Conservation (phyloP, 2,113 vertebrate species). For the Passer domesticus region DNA sequence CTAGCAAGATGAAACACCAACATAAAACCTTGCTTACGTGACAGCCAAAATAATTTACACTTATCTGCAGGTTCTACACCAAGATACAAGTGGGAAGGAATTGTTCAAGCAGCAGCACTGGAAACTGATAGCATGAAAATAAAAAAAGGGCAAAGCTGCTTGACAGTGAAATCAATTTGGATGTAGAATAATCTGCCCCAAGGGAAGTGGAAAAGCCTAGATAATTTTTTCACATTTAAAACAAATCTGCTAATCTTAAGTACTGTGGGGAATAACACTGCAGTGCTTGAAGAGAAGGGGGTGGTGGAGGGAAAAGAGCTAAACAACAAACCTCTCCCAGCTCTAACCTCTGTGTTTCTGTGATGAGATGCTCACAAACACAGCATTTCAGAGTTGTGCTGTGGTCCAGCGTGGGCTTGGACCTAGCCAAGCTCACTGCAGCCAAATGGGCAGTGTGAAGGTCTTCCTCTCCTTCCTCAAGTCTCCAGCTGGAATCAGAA, state of each 20-base stretch:
- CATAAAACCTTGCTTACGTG: neutral
- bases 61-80: neutral
- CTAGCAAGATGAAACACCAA: neutral
- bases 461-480: neutral
- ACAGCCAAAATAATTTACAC: neutral
- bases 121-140: constrained; percentile 15
- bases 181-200: constrained; percentile 18
- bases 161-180: constrained; percentile 54
- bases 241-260: constrained; percentile 21
- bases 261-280: neutral
- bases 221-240: constrained; percentile 33
- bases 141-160: constrained; percentile 11
- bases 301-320: neutral
- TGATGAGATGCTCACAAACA: neutral
- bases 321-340: neutral
- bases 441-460: neutral
- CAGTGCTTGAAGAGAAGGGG: neutral
- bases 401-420: fast-evolving
- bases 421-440: neutral
- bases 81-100: neutral
- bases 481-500: neutral
- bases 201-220: constrained; percentile 1
- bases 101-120: neutral
- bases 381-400: neutral
- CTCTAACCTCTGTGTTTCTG: neutral